These are phyloP conservation scores for Chelmon rostratus DNA, from an alignment of 2,797 vertebrate genomes.

Conservation along the genomic window DNA sequence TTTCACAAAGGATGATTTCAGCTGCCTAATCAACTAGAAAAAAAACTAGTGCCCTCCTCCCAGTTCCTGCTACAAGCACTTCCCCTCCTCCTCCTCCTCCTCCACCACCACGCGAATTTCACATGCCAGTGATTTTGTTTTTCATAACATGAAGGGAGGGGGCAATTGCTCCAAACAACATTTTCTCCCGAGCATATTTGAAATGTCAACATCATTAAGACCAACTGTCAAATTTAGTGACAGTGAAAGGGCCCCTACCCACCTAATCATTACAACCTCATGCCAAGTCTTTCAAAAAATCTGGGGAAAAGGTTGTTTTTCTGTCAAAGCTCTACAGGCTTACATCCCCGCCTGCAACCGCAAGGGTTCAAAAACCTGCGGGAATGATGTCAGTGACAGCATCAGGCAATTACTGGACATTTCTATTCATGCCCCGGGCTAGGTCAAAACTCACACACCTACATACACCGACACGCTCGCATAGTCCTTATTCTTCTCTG, in stretches of 20 bases:
- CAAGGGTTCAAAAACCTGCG: constrained; percentile 49
- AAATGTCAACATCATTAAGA: constrained; percentile 82
- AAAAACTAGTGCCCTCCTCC: constrained; percentile 66
- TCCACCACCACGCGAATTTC: constrained; percentile 62
- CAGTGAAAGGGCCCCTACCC: constrained; percentile 45
- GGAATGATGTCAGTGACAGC: constrained; percentile 63
- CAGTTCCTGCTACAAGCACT: constrained; percentile 58
- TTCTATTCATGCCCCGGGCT: constrained; percentile 72
- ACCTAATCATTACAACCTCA: constrained; percentile 64
- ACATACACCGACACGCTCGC: constrained; percentile 9
- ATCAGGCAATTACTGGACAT: constrained; percentile 65
- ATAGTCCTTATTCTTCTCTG: constrained; percentile 9
- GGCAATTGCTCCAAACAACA: constrained; percentile 60
- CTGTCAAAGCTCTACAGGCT: constrained; percentile 46
- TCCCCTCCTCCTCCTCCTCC: constrained; percentile 14
- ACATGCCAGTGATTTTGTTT: constrained; percentile 78
- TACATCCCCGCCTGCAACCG: constrained; percentile 17
- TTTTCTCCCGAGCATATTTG: constrained; percentile 75
- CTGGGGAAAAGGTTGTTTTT: constrained; percentile 45
- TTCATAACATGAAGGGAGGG: constrained; percentile 59
- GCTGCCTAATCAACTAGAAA: constrained; percentile 80
- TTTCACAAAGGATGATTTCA: constrained; percentile 80
- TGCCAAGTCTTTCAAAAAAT: constrained; percentile 38
- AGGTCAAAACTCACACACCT: constrained; percentile 59
- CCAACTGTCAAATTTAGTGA: constrained; percentile 67